phyloP scores from a whole-genome alignment of 1,140 invertebrate species.

The Drosophila auraria region DNA sequence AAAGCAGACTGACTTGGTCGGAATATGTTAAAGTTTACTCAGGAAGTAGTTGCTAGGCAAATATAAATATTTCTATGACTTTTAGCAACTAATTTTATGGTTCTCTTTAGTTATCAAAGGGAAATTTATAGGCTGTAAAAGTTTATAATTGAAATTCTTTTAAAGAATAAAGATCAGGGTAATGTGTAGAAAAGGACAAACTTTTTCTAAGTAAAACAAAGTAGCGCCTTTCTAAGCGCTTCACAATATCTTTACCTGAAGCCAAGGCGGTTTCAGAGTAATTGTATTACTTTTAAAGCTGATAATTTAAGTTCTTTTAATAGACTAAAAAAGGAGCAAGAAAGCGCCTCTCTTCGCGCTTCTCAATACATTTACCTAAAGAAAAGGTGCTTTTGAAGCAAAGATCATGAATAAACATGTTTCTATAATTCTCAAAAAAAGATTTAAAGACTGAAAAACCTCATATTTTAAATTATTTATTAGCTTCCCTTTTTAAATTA shows the following conservation, averaged over 20 bases:
- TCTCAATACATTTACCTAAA: background rate
- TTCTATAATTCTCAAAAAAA: background rate
- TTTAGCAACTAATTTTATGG: conserved; percentile 10
- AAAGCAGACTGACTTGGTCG: background rate
- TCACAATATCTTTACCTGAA: too few species aligned
- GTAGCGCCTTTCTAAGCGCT: background rate
- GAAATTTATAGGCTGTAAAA: background rate
- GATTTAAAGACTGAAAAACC: background rate
- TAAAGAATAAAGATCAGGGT: too few species aligned
- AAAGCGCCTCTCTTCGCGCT: too few species aligned
- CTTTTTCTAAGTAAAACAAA: background rate
- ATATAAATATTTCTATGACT: conserved; percentile 32
- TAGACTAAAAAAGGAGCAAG: too few species aligned
- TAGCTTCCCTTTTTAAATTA: background rate
- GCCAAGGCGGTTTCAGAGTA: too few species aligned
- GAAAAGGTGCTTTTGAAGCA: too few species aligned
- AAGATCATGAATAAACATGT: background rate
- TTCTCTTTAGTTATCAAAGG: conserved; percentile 1
- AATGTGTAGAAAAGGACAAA: background rate
- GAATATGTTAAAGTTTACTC: conserved; percentile 12
- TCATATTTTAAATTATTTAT: conserved; percentile 8
- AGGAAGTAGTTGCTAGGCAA: conserved; percentile 19
- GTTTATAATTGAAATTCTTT: conserved; percentile 17
- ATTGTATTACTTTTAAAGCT: too few species aligned
- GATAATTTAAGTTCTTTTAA: too few species aligned